These are phyloP conservation scores for Eupeodes luniger DNA, from an alignment of 2,888 invertebrate species.

Conservation along the genomic window DNA sequence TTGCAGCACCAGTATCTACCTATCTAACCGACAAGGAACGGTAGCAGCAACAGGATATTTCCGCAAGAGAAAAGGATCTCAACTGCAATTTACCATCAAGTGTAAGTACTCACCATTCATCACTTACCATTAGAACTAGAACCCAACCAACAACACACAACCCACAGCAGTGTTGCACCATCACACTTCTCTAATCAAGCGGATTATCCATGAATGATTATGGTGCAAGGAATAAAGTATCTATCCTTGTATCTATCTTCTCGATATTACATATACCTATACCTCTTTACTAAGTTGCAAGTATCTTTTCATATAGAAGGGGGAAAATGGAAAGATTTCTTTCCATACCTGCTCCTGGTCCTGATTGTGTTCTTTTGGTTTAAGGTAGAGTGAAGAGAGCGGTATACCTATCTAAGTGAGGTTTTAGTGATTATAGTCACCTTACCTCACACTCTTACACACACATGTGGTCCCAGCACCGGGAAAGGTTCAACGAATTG, in stretches of 20 bases:
- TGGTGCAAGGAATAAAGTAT: constrained; percentile 62
- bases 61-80: constrained; percentile 67
- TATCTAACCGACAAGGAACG: too few species aligned
- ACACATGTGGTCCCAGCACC: background rate
- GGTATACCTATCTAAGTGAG: constrained; percentile 40
- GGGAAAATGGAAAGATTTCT: background rate
- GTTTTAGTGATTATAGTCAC: constrained; percentile 72
- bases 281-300: too few species aligned
- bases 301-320: too few species aligned
- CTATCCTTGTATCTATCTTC: constrained; percentile 31
- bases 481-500: constrained; percentile 66
- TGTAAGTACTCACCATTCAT: constrained; percentile 76
- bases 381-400: background rate
- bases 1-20: background rate
- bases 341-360: background rate
- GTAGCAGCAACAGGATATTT: constrained; percentile 69
- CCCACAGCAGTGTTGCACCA: constrained; percentile 25
- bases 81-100: constrained; percentile 74
- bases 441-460: constrained; percentile 24
- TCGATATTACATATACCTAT: background rate
- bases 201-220: constrained; percentile 76
- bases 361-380: constrained; percentile 7
- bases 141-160: constrained; percentile 14
- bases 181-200: constrained; percentile 72
- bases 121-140: constrained; percentile 65